Percentiles rank a stretch among this genome's conserved stretches.
These are phyloP conservation scores for Steatocranus sp. DNA, from an alignment of 2,797 vertebrate genomes.

Conservation along the genomic window DNA sequence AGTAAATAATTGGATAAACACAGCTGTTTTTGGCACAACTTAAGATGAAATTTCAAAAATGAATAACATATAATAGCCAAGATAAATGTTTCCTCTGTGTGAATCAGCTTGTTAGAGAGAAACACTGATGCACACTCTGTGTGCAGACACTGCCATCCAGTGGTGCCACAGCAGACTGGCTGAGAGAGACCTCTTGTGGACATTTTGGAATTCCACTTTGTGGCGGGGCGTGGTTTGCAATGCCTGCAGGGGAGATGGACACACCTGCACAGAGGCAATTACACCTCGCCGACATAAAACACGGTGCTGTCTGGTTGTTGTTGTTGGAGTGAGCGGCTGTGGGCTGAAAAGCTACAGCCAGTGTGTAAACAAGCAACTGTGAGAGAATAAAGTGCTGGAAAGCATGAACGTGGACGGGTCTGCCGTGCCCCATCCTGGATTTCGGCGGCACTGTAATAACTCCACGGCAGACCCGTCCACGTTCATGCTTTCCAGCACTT, in stretches of 20 bases:
- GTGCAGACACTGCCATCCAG: background rate
- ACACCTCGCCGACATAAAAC: accelerated
- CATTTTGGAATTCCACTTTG: background rate
- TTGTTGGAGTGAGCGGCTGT: background rate
- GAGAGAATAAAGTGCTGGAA: background rate
- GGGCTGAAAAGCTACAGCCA: background rate
- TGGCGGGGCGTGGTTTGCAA: accelerated
- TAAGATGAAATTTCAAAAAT: background rate
- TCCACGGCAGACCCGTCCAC: background rate
- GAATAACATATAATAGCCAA: background rate
- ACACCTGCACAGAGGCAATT: background rate
- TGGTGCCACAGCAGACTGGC: background rate
- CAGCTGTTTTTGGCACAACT: background rate
- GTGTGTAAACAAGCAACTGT: accelerated
- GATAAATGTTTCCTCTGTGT: background rate
- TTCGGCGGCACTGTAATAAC: background rate
- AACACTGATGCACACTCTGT: accelerated
- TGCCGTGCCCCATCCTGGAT: accelerated
- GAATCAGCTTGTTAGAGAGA: background rate
- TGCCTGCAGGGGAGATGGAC: background rate
- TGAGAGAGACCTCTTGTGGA: background rate
- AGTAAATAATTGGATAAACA: background rate
- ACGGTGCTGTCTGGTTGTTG: background rate
- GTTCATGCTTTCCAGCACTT: background rate
- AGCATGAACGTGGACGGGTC: background rate